Evolutionary conservation across 2,797 vertebrate genomes (phyloP).

Genomic region (Stomatorhinus walkeri): DNA sequence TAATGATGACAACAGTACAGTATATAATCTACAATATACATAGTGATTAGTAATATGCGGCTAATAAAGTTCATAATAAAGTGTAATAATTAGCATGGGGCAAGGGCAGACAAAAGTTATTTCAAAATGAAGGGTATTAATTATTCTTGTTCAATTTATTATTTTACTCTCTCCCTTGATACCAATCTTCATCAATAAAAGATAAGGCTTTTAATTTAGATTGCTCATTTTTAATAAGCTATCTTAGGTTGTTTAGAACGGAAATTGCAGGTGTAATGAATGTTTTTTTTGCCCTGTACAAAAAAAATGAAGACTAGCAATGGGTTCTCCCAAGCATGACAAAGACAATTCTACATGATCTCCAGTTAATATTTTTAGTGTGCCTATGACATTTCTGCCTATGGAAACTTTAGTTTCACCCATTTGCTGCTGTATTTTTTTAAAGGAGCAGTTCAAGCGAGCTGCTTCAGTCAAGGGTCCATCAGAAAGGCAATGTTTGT

Average conservation of each 20-base stretch:
- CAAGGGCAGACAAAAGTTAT: constrained; percentile 13
- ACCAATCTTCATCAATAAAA: constrained; percentile 22
- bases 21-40: constrained; percentile 9
- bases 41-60: background rate
- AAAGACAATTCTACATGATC: background rate
- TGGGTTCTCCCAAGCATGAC: background rate
- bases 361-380: background rate
- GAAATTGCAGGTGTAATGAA: constrained; percentile 22
- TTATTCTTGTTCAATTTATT: constrained; percentile 16
- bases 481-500: background rate
- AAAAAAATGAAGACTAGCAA: background rate
- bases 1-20: background rate
- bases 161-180: constrained; percentile 19
- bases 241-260: constrained; percentile 17
- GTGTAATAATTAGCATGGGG: background rate
- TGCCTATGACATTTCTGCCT: background rate
- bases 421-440: background rate
- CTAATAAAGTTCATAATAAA: constrained; percentile 15
- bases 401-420: background rate
- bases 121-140: constrained; percentile 14
- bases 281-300: background rate
- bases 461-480: background rate
- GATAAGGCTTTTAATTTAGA: constrained; percentile 19
- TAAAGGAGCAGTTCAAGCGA: background rate
- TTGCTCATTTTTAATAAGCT: constrained; percentile 18